These are phyloP conservation scores for Ctenopoma multispine DNA, from an alignment of 2,797 vertebrate genomes.

Conservation along the genomic window DNA sequence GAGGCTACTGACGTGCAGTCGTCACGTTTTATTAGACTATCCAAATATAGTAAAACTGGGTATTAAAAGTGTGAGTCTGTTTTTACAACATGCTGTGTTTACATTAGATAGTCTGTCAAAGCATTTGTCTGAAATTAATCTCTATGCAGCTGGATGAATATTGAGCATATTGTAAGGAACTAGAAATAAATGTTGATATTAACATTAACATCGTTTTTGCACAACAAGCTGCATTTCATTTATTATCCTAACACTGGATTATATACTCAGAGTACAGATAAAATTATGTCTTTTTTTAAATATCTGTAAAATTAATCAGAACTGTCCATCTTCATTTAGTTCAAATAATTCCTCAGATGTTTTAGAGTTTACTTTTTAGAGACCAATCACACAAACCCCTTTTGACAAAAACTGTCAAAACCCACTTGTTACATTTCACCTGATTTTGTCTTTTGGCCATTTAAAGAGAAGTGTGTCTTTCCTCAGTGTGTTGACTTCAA, in stretches of 20 bases:
- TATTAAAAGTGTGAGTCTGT: neutral
- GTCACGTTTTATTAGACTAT: neutral
- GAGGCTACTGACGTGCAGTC: neutral
- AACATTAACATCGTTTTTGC: constrained; percentile 14
- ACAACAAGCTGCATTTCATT: constrained; percentile 19
- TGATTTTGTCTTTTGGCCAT: neutral
- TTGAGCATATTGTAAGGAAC: neutral
- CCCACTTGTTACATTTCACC: neutral
- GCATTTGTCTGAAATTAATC: neutral
- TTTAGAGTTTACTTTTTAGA: neutral
- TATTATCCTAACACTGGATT: constrained; percentile 8
- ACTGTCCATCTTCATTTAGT: neutral
- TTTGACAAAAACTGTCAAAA: neutral
- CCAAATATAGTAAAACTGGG: neutral
- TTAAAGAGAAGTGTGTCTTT: neutral
- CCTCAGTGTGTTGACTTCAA: constrained; percentile 10
- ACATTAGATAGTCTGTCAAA: constrained; percentile 13
- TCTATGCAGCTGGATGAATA: neutral
- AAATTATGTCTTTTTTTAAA: neutral
- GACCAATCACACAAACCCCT: neutral
- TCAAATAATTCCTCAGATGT: neutral
- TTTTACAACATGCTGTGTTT: neutral
- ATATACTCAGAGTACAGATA: neutral
- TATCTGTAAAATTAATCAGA: neutral
- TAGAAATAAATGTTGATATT: neutral